Evolutionary conservation across 2,888 invertebrate species (phyloP), one percentile per base, ranked within the genome.

Genomic region (Amphimallon solstitiale): DNA sequence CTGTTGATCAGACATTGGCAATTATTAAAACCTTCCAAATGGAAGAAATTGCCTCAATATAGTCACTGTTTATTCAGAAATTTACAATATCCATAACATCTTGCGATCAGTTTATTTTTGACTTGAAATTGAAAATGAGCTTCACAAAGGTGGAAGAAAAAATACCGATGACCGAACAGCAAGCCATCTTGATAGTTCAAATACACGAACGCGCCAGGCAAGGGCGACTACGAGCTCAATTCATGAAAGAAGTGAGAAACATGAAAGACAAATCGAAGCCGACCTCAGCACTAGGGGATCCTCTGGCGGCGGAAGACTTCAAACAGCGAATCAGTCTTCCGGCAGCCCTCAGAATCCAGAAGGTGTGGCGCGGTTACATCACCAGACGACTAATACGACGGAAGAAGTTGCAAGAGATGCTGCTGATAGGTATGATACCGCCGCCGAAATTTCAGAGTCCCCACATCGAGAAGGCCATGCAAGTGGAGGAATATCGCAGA

Each of bases 191-290:
- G 15, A 85, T 96, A 10, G 90, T 97, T 71, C 89, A 92, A 78
- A 88, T 87, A 29, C 95, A 97, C 77, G 97, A 97, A 80, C 84
- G 97, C 72, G 97, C 96, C 0, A 86, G 97, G 5, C 97, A 97
- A 79, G 96, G 96, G 2, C 68, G 82, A 14, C 68, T 83, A 2
- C 68, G 93, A 68, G 92, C 94, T 0, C 97, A 94, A 91, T 92
- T 80, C 95, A 96, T 84, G 94, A 95, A 46, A 74, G 89, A 54
- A 74, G 62, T 72, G 19, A 69, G 70, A 14, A 64, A 64, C 15
- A 85, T 93, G 70, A 95, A 95, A 82, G 94, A 94, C 73, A 91
- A 91, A 77, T 88, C 88, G 0, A 90, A 91, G 76, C 88, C 89
- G 17, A 86, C 87, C 71, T 81, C 83, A 14, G 81, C 81, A 34